Conservation (phyloP, 2,113 vertebrate species). For the Grallaria varia region DNA sequence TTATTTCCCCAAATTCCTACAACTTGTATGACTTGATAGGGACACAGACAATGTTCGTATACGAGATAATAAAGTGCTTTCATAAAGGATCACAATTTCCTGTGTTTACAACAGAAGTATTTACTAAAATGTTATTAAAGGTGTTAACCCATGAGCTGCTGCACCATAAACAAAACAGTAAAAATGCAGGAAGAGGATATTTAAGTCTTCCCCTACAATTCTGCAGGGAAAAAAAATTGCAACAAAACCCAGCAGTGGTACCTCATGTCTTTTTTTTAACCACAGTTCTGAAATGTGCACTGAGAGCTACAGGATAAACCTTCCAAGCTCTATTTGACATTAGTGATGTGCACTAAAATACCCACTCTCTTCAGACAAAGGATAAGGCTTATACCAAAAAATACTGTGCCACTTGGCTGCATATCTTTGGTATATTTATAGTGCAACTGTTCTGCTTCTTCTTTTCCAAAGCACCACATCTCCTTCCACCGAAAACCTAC, state of each 20-base stretch:
- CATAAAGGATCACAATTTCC: background rate
- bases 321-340: background rate
- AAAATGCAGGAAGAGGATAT: background rate
- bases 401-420: background rate
- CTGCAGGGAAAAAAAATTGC: background rate
- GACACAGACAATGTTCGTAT: background rate
- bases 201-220: background rate
- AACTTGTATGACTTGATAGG: background rate
- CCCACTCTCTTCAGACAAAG: background rate
- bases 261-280: background rate
- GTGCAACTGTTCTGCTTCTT: slow-evolving; percentile 18
- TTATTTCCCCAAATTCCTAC: slow-evolving; percentile 1
- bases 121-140: background rate
- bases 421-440: slow-evolving; percentile 63
- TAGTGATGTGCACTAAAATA: background rate
- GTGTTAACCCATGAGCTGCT: background rate
- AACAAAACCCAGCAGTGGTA: background rate
- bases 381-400: slow-evolving; percentile 55
- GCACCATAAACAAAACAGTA: background rate
- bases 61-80: slow-evolving; percentile 38
- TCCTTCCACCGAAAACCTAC: background rate
- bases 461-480: slow-evolving; percentile 9
- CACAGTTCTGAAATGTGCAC: background rate
- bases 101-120: slow-evolving; percentile 3
- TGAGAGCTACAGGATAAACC: background rate